Conservation (phyloP, 30 jellyfish, hydroid and myxozoan species). For the Chironex yamaguchii region DNA sequence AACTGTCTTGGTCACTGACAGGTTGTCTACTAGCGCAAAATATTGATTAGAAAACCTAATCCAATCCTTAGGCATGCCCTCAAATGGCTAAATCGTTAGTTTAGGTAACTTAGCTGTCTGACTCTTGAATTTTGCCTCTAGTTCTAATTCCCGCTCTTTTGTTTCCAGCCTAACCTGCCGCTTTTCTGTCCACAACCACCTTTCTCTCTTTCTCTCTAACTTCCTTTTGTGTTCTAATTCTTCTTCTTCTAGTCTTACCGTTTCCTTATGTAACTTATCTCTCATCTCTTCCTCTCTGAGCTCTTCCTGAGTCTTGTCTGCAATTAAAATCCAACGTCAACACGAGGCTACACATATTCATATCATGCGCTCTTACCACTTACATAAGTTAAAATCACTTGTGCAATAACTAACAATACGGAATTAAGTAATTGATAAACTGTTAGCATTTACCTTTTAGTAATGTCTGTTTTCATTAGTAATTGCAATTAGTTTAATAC, state of each 20-base stretch:
- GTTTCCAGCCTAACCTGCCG: slow-evolving; percentile 34
- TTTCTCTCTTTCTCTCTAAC: slow-evolving; percentile 23
- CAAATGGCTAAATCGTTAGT: slow-evolving; percentile 40
- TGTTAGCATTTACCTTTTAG: no score
- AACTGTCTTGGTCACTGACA: slow-evolving; percentile 27
- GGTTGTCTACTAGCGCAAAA: slow-evolving; percentile 40
- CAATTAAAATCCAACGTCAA: no score
- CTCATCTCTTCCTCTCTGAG: slow-evolving; percentile 68
- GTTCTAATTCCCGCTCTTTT: slow-evolving; percentile 54
- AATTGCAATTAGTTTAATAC: no score
- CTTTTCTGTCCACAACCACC: slow-evolving; percentile 37
- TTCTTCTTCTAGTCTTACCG: no score
- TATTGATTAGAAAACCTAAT: slow-evolving; percentile 46
- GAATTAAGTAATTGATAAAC: no score
- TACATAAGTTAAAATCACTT: no score
- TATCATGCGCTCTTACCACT: no score
- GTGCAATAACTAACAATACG: no score
- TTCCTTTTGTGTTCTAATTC: slow-evolving; percentile 6
- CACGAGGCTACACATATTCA: no score
- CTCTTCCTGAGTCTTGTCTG: no score
- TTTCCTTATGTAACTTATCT: slow-evolving; percentile 41
- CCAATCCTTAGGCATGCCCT: slow-evolving; percentile 69
- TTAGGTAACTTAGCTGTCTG: slow-evolving; percentile 6
- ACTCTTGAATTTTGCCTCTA: slow-evolving; percentile 19
- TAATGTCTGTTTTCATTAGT: no score